A percentile compares a stretch with the other conserved stretches of the same genome.
phyloP scores from a whole-genome alignment of 2,797 vertebrate species.

The Apogon talboti region DNA sequence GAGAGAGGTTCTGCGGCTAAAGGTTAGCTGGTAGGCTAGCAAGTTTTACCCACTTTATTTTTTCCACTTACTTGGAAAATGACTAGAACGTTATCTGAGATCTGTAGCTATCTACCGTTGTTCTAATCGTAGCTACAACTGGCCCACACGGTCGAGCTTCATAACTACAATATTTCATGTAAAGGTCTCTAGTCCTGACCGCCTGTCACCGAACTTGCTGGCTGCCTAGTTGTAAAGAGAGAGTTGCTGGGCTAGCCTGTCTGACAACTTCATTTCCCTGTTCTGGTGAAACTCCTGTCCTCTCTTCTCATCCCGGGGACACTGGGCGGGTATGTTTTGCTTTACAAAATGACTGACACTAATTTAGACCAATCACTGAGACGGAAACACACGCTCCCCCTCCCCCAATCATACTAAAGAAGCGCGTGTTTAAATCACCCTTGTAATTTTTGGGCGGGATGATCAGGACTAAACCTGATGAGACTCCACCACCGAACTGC shows the following conservation, averaged over 20 bases:
- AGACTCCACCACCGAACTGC: neutral
- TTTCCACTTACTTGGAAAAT: constrained; percentile 34
- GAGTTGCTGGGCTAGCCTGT: constrained; percentile 57
- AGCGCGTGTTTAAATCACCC: constrained; percentile 6
- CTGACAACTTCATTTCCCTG: constrained; percentile 82
- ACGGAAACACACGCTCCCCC: constrained; percentile 1
- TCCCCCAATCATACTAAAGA: constrained; percentile 7
- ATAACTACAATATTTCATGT: constrained; percentile 45
- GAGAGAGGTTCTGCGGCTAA: constrained; percentile 61
- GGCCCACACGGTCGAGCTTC: constrained; percentile 43
- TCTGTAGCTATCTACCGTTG: constrained; percentile 12
- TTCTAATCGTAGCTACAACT: constrained; percentile 43
- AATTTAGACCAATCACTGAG: constrained; percentile 35
- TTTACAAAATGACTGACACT: constrained; percentile 50
- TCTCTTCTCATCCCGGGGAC: constrained; percentile 66
- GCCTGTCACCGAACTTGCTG: constrained; percentile 56
- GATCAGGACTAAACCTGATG: rapidly evolving
- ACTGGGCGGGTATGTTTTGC: constrained; percentile 72
- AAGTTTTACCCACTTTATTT: constrained; percentile 60
- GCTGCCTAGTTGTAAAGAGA: constrained; percentile 42
- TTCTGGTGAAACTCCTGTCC: constrained; percentile 64
- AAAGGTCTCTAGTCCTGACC: constrained; percentile 33
- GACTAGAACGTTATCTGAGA: constrained; percentile 41
- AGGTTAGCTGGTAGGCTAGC: constrained; percentile 74
- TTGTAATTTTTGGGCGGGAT: neutral